A percentile compares a stretch with the other conserved stretches of the same genome.
Conservation (phyloP, 2,888 invertebrate genomes). For the Barypeithes pellucidus region DNA sequence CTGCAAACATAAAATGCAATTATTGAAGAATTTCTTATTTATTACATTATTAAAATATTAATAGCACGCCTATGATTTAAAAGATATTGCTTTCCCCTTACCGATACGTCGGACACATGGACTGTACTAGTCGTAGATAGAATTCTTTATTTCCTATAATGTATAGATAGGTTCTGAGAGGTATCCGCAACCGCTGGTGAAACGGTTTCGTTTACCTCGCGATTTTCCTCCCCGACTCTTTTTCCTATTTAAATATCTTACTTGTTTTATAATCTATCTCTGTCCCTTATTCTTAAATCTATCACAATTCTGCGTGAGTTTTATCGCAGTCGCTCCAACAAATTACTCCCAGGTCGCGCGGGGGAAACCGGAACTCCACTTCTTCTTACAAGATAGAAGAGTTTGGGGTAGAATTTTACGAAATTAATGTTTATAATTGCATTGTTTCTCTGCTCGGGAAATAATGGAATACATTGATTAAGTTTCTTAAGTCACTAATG, state of each 20-base stretch:
- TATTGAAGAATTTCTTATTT: too few relatives aligned
- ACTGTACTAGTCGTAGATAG: too few relatives aligned
- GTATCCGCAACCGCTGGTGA: slow-evolving; percentile 43
- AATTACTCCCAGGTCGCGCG: slow-evolving; percentile 66
- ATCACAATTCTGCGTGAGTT: slow-evolving; percentile 70
- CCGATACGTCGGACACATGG: too few relatives aligned
- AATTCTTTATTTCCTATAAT: too few relatives aligned
- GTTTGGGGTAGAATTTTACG: slow-evolving; percentile 64
- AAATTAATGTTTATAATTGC: slow-evolving; percentile 68
- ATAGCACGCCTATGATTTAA: too few relatives aligned
- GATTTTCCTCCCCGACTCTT: slow-evolving; percentile 53
- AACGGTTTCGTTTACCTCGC: slow-evolving; percentile 18
- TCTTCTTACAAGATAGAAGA: slow-evolving; percentile 56
- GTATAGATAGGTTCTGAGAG: too few relatives aligned
- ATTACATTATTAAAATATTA: too few relatives aligned
- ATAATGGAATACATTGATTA: slow-evolving; percentile 66
- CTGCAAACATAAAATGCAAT: too few relatives aligned
- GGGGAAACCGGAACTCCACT: slow-evolving; percentile 48
- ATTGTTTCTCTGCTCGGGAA: slow-evolving; percentile 63
- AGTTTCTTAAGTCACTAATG: slow-evolving; percentile 64
- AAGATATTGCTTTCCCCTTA: too few relatives aligned
- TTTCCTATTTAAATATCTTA: slow-evolving; percentile 66
- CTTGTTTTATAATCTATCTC: slow-evolving; percentile 69
- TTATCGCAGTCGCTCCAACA: slow-evolving; percentile 68
- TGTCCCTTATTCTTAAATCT: slow-evolving; percentile 69